Conservation (phyloP, 2,797 vertebrate species). For the Poeciliopsis turneri region DNA sequence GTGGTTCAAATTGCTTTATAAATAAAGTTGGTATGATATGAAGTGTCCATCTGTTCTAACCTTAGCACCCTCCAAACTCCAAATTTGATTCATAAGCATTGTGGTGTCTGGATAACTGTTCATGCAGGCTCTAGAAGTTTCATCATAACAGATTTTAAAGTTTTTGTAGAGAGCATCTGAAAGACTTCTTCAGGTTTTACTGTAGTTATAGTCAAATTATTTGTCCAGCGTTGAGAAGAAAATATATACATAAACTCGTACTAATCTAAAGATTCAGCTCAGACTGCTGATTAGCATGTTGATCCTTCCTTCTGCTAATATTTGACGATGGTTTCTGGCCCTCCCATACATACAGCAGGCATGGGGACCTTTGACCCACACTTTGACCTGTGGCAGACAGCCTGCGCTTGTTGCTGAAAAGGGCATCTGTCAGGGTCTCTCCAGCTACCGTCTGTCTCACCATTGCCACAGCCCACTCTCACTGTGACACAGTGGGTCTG, state of each 20-base stretch:
- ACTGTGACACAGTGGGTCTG: conserved; percentile 2
- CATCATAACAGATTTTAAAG: neutral
- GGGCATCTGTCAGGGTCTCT: conserved; percentile 60
- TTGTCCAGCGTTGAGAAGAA: neutral
- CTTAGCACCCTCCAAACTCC: neutral
- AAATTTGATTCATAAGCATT: neutral
- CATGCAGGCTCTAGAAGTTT: neutral
- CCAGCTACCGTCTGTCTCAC: conserved; percentile 63
- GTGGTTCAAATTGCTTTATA: no score
- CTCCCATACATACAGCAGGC: conserved; percentile 28
- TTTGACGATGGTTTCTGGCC: conserved; percentile 18
- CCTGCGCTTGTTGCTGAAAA: conserved; percentile 47
- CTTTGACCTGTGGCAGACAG: conserved; percentile 50
- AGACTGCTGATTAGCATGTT: neutral
- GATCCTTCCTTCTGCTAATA: neutral
- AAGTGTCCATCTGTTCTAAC: neutral
- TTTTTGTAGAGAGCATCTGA: neutral
- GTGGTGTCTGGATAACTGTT: neutral
- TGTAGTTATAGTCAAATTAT: neutral
- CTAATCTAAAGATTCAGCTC: neutral
- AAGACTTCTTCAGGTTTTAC: neutral
- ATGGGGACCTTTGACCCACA: conserved; percentile 48
- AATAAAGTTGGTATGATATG: neutral
- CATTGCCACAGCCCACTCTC: conserved; percentile 1
- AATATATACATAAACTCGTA: neutral